Conservation (phyloP, 2,797 vertebrate genomes). For the Buceros bicornis region DNA sequence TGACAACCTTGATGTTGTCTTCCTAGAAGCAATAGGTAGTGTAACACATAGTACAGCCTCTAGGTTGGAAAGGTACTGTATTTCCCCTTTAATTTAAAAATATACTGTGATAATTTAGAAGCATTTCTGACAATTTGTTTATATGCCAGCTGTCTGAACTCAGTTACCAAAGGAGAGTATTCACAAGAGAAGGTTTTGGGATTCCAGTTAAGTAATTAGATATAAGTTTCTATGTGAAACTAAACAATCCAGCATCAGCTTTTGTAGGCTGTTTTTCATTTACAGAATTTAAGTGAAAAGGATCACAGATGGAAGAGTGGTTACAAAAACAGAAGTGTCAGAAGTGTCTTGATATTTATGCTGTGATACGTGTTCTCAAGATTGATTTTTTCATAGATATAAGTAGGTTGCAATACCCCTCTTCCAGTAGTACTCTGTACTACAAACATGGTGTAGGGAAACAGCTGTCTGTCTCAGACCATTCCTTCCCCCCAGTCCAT, state of each 20-base stretch:
- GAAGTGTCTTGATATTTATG: constrained; percentile 42
- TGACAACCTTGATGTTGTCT: not conserved
- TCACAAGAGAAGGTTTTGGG: not conserved
- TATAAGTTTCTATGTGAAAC: not conserved
- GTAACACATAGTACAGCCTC: not conserved
- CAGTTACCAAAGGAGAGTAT: not conserved
- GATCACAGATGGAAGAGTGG: constrained; percentile 18
- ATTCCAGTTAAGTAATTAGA: not conserved
- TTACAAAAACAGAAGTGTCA: constrained; percentile 7
- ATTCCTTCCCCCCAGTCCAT: not conserved
- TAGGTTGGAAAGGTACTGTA: not conserved
- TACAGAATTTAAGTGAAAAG: constrained; percentile 13
- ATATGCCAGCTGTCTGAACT: not conserved
- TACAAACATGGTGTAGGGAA: not conserved
- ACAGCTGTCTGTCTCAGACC: not conserved
- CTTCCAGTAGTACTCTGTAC: constrained; percentile 35
- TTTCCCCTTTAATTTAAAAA: not conserved
- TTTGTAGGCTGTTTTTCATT: not conserved
- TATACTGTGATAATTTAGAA: not conserved
- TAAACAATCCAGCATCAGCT: not conserved
- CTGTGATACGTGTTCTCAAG: constrained; percentile 9
- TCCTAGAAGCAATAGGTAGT: not conserved
- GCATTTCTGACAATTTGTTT: not conserved
- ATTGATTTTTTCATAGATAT: constrained; percentile 41
- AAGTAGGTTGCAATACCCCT: constrained; percentile 23